phyloP scores from a whole-genome alignment of 2,888 invertebrate species.

The Agonopterix arenella region DNA sequence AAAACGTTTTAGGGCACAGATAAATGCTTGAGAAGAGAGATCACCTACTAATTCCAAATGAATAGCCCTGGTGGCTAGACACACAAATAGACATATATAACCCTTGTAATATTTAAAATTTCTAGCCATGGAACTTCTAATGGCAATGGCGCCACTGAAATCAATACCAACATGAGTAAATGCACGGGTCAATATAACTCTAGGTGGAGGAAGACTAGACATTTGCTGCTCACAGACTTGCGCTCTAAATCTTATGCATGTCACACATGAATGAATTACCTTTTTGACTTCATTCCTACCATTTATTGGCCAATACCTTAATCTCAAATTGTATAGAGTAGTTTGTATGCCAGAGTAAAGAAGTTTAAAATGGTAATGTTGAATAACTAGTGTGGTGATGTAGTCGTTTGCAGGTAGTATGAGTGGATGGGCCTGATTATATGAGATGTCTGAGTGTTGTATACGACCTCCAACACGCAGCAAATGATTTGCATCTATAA shows the following conservation, averaged over 20 bases:
- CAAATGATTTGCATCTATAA: conserved; percentile 3
- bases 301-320: conserved; percentile 5
- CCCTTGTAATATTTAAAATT: conserved; percentile 5
- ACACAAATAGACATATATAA: conserved; percentile 8
- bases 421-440: conserved; percentile 8
- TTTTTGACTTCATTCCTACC: conserved; percentile 2
- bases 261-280: conserved; percentile 1
- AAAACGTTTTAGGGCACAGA: neutral
- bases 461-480: conserved; percentile 10
- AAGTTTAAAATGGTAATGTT: conserved; percentile 3
- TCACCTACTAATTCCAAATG: conserved; percentile 5
- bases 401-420: conserved; percentile 10
- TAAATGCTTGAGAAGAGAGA: conserved; percentile 1
- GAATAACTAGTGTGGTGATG: conserved; percentile 6
- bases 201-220: conserved; percentile 5
- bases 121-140: conserved; percentile 5
- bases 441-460: conserved; percentile 9
- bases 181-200: conserved; percentile 8
- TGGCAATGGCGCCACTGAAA: conserved; percentile 10
- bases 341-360: conserved; percentile 9
- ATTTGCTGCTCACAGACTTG: conserved; percentile 11
- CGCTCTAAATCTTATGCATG: conserved; percentile 7
- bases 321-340: conserved; percentile 3
- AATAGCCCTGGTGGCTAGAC: neutral
- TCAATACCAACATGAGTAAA: conserved; percentile 11